Evolutionary conservation across 2,888 invertebrate species (phyloP).

Genomic region (Ochropleura leucogaster): DNA sequence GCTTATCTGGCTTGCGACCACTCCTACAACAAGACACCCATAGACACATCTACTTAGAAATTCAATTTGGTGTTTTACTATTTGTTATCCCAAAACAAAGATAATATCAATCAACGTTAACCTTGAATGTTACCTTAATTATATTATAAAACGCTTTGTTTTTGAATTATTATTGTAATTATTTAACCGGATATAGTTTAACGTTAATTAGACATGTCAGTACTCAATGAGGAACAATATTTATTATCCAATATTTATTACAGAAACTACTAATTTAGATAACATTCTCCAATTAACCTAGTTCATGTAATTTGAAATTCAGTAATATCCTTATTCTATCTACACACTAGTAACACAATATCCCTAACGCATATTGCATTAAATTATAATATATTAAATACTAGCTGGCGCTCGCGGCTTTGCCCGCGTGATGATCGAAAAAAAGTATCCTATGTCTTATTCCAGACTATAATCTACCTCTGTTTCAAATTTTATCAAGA

Average conservation of each 20-base stretch:
- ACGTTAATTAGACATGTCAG: not conserved
- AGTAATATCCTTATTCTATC: not conserved
- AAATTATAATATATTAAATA: not conserved
- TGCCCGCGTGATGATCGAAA: too few relatives aligned
- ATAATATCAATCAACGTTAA: not conserved
- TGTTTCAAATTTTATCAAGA: too few relatives aligned
- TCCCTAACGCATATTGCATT: not conserved
- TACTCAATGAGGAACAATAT: not conserved
- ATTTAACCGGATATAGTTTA: not conserved
- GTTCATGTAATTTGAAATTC: constrained; percentile 2
- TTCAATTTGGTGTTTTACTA: too few relatives aligned
- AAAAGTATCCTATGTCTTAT: too few relatives aligned
- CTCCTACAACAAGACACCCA: too few relatives aligned
- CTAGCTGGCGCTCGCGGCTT: too few relatives aligned
- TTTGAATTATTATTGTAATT: not conserved
- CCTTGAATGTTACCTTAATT: too few relatives aligned
- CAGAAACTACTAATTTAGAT: constrained; percentile 12
- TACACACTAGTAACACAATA: not conserved
- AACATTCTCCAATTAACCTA: not conserved
- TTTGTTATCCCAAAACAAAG: not conserved
- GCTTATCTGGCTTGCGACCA: too few relatives aligned
- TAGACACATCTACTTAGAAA: too few relatives aligned
- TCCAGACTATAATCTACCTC: too few relatives aligned
- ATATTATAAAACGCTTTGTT: too few relatives aligned
- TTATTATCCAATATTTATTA: not conserved